Conservation (phyloP, 2,113 vertebrate species). For the Neoarius graeffei region DNA sequence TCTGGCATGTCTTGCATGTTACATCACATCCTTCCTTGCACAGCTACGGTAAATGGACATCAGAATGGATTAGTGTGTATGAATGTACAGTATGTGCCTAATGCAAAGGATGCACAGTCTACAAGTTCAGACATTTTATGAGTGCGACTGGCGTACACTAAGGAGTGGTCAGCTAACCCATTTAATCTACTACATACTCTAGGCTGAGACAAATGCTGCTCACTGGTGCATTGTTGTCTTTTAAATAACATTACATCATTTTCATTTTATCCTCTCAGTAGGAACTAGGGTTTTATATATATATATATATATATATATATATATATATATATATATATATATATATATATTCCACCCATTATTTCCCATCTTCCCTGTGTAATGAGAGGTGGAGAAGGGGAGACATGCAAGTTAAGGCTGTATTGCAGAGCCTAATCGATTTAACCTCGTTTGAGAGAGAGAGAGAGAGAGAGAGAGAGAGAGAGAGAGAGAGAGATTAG, state of each 20-base stretch:
- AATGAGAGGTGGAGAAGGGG: slow-evolving; percentile 40
- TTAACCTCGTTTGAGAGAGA: slow-evolving; percentile 51
- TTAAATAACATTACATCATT: slow-evolving; percentile 41
- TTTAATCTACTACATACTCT: slow-evolving; percentile 26
- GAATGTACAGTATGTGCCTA: background rate
- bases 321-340: no score
- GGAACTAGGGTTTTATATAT: background rate
- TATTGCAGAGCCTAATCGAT: slow-evolving; percentile 53
- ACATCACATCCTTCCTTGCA: background rate
- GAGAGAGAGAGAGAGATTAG: slow-evolving; percentile 18
- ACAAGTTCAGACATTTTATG: background rate
- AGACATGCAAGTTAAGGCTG: slow-evolving; percentile 41
- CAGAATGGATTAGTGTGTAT: background rate
- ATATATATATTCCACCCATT: slow-evolving; percentile 41
- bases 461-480: slow-evolving; percentile 30
- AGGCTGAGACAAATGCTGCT: slow-evolving; percentile 13
- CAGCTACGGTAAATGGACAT: background rate
- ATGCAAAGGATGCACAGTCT: slow-evolving; percentile 6
- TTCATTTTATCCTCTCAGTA: slow-evolving; percentile 40
- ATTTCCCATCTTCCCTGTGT: slow-evolving; percentile 32
- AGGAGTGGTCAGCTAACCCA: slow-evolving; percentile 25
- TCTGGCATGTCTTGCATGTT: background rate
- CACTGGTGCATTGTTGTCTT: slow-evolving; percentile 28
- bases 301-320: background rate
- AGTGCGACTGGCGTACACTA: background rate